Conservation (phyloP, 2,797 vertebrate species). For the Dermochelys coriacea region DNA sequence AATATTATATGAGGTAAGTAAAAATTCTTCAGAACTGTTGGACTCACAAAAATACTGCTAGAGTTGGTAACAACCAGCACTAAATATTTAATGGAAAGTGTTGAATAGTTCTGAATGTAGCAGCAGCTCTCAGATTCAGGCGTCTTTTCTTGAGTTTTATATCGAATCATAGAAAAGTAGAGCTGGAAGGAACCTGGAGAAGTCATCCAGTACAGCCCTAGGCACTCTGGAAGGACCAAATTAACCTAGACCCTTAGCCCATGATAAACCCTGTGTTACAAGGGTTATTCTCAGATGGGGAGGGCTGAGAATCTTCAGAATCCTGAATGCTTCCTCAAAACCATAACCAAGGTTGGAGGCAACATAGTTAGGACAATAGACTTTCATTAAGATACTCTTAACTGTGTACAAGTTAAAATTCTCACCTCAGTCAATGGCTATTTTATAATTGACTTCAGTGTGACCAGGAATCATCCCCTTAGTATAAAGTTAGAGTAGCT, state of each 20-base stretch:
- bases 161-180: no score
- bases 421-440: not conserved
- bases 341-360: not conserved
- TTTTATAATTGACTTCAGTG: not conserved
- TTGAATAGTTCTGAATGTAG: no score
- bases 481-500: not conserved
- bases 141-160: no score
- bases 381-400: not conserved
- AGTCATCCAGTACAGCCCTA: no score
- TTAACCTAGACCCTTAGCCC: no score
- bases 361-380: not conserved
- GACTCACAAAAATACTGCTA: not conserved
- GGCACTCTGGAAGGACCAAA: no score
- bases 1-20: no score
- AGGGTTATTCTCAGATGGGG: not conserved
- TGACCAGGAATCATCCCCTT: not conserved
- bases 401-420: not conserved
- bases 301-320: no score
- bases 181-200: no score
- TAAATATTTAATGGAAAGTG: no score
- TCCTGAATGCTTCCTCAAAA: no score
- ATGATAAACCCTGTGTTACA: not conserved
- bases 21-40: not conserved
- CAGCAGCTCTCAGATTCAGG: no score
- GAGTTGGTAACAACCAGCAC: not conserved